Evolutionary conservation across 2,113 vertebrate genomes (phyloP), one percentile per base, ranked within the genome.

Genomic region (Takifugu flavidus): DNA sequence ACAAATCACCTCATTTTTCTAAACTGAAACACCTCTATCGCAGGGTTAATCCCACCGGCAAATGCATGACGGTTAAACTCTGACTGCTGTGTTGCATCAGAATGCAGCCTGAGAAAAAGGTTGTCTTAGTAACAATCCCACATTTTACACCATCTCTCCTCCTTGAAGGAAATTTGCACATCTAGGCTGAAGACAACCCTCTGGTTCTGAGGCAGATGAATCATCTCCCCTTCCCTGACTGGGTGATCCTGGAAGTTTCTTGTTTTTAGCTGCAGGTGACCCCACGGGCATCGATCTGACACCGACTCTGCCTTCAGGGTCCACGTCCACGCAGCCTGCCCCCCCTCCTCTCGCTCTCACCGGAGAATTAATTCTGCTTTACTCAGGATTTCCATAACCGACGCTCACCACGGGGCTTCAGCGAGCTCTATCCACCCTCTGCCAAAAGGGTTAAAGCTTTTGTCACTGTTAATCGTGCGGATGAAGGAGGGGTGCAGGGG

Each of bases 321-420:
- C 60, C 61, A 20, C 20, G 20, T 20, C 20, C 20, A 20, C 20
- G 20, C 65, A 65, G 14, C 53, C 59, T 39, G 42, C 60, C 59
- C 20, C 59, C 34, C 67, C 55, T 34, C 1, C 49, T 58, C 62
- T 42, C 52, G 13, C 47, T 2, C 34, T 42, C 67, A 13, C 13
- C n/a, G 27, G 72, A 75, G 72, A 74, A 73, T 79, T 75, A 54
- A 77, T 77, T 82, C 67, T 65, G 65, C 83, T 82, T 75, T 75
- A 76, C 75, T 77, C 60, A 71, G 78, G 76, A 74, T 86, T 85
- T 85, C 66, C 61, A 66, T 73, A 74, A 62, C 66, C 62, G 69
- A 20, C 25, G 12, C 52, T 67, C 50, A 49, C 14, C 44, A 69
- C 62, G n/a, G 65, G 53, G 34, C 51, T 72, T 57, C 61, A 63